phyloP scores from a whole-genome alignment of 2,113 vertebrate species.

The Delphinapterus leucas region DNA sequence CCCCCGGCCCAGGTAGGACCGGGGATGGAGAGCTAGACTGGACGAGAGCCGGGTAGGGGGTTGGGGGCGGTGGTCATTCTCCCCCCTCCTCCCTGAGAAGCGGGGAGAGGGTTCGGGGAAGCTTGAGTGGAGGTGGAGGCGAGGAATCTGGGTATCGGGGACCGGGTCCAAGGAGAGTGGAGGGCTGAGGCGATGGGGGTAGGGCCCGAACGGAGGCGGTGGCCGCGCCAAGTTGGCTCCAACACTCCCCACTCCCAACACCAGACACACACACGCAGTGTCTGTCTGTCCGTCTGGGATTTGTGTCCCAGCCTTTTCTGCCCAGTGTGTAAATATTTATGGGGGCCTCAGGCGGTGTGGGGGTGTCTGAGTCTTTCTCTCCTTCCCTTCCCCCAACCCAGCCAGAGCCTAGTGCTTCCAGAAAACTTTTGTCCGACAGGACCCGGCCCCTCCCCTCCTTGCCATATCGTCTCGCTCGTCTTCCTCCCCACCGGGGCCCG shows the following conservation, averaged over 20 bases:
- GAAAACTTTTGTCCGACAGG: slow-evolving; percentile 65
- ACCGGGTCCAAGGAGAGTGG: background rate
- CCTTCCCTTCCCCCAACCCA: slow-evolving; percentile 46
- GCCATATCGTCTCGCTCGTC: background rate
- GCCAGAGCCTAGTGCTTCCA: background rate
- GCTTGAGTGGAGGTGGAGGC: background rate
- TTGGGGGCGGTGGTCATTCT: background rate
- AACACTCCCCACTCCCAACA: background rate
- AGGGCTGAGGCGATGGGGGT: slow-evolving; percentile 7
- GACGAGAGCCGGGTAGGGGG: background rate
- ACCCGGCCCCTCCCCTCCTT: slow-evolving; percentile 30
- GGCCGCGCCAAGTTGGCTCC: slow-evolving; percentile 41
- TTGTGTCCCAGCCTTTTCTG: slow-evolving; percentile 36
- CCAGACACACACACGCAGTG: slow-evolving; percentile 12
- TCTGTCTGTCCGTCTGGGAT: slow-evolving; percentile 53
- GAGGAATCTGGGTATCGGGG: background rate
- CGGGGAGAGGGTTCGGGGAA: background rate
- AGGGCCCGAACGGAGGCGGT: slow-evolving; percentile 27
- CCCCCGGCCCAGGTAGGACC: slow-evolving; percentile 77
- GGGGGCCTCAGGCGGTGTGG: slow-evolving; percentile 39
- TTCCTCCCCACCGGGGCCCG: background rate
- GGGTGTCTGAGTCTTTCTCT: slow-evolving; percentile 24
- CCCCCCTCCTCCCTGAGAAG: background rate
- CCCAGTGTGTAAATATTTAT: slow-evolving; percentile 70
- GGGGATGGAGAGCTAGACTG: background rate